Evolutionary conservation across 2,797 vertebrate species (phyloP).

Genomic region (Acrossocheilus fasciatus): DNA sequence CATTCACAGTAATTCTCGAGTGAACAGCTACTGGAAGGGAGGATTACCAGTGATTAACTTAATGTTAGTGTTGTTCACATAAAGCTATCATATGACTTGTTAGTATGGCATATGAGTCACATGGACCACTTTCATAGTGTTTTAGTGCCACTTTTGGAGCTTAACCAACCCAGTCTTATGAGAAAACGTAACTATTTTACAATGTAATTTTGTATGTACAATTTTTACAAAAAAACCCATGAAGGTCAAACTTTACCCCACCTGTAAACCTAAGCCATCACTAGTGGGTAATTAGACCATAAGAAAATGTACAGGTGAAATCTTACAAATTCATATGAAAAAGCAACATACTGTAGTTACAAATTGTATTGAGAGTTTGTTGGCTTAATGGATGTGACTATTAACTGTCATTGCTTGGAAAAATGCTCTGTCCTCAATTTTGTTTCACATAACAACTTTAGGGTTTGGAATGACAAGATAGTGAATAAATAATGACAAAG

Average conservation of each 20-base stretch:
- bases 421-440: background rate
- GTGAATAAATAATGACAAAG: background rate
- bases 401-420: background rate
- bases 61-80: too few relatives aligned
- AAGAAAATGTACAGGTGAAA: too few relatives aligned
- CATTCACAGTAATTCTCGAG: background rate
- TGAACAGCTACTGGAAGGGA: background rate
- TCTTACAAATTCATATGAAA: background rate
- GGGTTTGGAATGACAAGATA: background rate
- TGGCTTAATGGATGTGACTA: background rate
- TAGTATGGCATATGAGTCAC: background rate
- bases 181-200: background rate
- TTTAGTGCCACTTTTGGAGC: background rate
- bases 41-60: too few relatives aligned
- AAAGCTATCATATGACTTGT: background rate
- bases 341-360: background rate
- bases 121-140: background rate
- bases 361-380: background rate
- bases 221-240: background rate
- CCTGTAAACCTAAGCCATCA: background rate
- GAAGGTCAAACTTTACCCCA: too few relatives aligned
- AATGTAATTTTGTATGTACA: background rate
- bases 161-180: background rate
- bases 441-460: background rate
- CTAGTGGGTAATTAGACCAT: too few relatives aligned